Percentiles rank a stretch among this genome's conserved stretches.
These are phyloP conservation scores for Cynaeus angustus DNA, from an alignment of 2,888 invertebrate genomes.

Conservation along the genomic window DNA sequence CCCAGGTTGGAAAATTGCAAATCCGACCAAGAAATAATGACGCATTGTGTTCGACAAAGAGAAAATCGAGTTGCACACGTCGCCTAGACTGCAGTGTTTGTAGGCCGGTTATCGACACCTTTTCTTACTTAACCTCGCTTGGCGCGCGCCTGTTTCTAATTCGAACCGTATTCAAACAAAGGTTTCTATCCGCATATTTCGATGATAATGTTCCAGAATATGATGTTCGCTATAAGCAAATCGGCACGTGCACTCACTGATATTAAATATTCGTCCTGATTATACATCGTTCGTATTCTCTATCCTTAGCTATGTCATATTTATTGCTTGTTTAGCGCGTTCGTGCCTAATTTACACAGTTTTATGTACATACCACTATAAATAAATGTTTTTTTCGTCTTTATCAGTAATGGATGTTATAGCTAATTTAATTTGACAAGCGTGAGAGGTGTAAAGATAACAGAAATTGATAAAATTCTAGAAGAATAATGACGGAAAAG, in stretches of 20 bases:
- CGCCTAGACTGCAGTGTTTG: slow-evolving; percentile 7
- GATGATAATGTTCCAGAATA: too few relatives aligned
- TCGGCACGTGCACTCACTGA: slow-evolving; percentile 14
- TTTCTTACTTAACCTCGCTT: slow-evolving; percentile 12
- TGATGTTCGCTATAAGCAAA: background rate
- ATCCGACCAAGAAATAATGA: too few relatives aligned
- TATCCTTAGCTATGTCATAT: slow-evolving; percentile 1
- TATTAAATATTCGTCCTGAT: slow-evolving; percentile 4
- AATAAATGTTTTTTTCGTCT: slow-evolving; percentile 25
- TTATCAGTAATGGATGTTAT: slow-evolving; percentile 38
- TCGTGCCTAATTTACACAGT: slow-evolving; percentile 18
- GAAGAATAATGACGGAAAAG: slow-evolving; percentile 46
- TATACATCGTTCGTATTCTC: background rate
- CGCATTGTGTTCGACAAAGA: background rate
- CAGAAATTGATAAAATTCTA: slow-evolving; percentile 43
- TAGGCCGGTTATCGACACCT: slow-evolving; percentile 36
- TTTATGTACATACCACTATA: slow-evolving; percentile 25
- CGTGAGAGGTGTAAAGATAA: slow-evolving; percentile 42
- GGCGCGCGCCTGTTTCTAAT: too few relatives aligned
- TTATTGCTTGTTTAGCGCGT: slow-evolving; percentile 2
- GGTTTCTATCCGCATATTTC: slow-evolving; percentile 24
- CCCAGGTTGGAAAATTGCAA: too few relatives aligned
- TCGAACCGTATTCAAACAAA: background rate
- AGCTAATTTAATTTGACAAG: slow-evolving; percentile 36
- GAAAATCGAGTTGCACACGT: background rate